Conservation (phyloP, 2,888 invertebrate species). For the Amiota minor region DNA sequence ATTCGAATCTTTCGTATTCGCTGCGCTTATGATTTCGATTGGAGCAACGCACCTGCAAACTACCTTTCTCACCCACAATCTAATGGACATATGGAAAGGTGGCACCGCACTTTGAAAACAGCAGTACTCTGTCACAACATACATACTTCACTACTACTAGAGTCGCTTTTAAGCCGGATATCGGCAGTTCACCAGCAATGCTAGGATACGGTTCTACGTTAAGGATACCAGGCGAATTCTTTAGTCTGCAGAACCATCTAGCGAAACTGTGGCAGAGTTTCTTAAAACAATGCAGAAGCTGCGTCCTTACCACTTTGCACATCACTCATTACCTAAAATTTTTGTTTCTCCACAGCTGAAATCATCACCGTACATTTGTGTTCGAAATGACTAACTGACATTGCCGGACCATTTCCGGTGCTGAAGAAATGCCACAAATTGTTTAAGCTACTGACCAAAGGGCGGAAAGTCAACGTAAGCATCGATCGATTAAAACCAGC, state of each 20-base stretch:
- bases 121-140: conserved; percentile 37
- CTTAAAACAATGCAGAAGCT: too few relatives aligned
- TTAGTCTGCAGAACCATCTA: neutral
- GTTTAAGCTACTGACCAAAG: too few relatives aligned
- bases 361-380: too few relatives aligned
- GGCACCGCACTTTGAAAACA: conserved; percentile 22
- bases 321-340: too few relatives aligned
- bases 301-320: too few relatives aligned
- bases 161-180: conserved; percentile 29
- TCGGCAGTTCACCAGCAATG: conserved; percentile 37
- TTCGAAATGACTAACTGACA: too few relatives aligned
- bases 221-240: conserved; percentile 39
- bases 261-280: too few relatives aligned
- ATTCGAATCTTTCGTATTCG: conserved; percentile 65
- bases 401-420: too few relatives aligned
- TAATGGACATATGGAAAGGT: conserved; percentile 40
- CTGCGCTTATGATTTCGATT: conserved; percentile 46
- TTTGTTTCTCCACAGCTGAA: too few relatives aligned
- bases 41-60: conserved; percentile 36
- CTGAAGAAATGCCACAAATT: too few relatives aligned
- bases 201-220: conserved; percentile 40
- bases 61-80: conserved; percentile 37
- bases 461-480: too few relatives aligned
- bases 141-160: conserved; percentile 32
- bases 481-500: too few relatives aligned